Base-by-base conservation (phyloP, 1,140 invertebrate species). In the Dreissena rostriformis region DNA sequence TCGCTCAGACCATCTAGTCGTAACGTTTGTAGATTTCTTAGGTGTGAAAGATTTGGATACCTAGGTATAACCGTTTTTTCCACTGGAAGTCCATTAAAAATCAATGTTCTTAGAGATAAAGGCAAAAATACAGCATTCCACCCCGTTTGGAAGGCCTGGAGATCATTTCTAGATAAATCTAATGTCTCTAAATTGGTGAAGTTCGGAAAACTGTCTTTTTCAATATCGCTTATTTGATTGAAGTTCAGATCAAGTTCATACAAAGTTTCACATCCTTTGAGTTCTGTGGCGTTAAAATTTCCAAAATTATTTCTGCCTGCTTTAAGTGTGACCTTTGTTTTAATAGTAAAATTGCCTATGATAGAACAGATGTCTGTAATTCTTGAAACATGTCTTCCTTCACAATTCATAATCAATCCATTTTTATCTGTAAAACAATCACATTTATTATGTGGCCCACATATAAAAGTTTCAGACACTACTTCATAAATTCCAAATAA, bases 251-350 rank as follows among this genome's bases (percentile, higher is more conserved):
- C 29, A 63, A 85, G n/a, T 19, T 57, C 53, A 28, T 51, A 7
- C 65, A 87, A 17, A n/a, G 49, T 19, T 12, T 74, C 66, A 74
- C 68, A 70, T 70, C 86, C 74, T 78, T 68, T 53, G 0, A 82
- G 29, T 68, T 61, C 81, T 70, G 55, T 67, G 5, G 17, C 26
- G 19, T 19, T 22, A 17, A 79, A 61, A 61, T 61, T 61, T 11
- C 57, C 57, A n/a, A 61, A 61, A 24, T 61, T 61, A 61, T 61
- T 61, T 12, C 57, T 61, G 6, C 57, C 57, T 2, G 22, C 22
- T n/a, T 61, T n/a, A 2, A 61, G 57, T 2, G 17, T 39, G 39
- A 39, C 57, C 2, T n/a, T 61, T 19, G 12, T 24, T 61, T 61
- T 24, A 5, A 6, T 24, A 61, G 57, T 6, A 19, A 11, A 6